These are phyloP conservation scores for Rhagonycha lutea DNA, from an alignment of 2,888 invertebrate species.

Conservation along the genomic window DNA sequence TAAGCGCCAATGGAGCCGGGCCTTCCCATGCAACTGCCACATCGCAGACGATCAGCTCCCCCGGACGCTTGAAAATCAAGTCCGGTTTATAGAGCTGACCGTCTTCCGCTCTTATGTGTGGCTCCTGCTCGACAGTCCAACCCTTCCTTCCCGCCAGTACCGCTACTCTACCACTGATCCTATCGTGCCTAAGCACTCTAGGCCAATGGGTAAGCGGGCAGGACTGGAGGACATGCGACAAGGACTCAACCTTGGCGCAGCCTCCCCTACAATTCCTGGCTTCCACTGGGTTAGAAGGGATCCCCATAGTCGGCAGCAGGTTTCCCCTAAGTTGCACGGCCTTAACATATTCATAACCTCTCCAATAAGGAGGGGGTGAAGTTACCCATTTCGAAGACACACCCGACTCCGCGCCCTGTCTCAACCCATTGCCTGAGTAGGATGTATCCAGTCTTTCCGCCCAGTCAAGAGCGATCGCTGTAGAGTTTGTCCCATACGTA, in stretches of 20 bases:
- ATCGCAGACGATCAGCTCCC: too few relatives aligned
- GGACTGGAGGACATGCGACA: slow-evolving; percentile 36
- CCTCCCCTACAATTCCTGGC: too few relatives aligned
- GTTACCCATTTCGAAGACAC: slow-evolving; percentile 26
- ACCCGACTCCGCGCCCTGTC: neutral
- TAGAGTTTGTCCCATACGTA: too few relatives aligned
- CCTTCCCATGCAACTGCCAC: neutral
- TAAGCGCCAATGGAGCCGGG: neutral
- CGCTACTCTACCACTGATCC: slow-evolving; percentile 15
- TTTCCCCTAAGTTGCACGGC: slow-evolving; percentile 42
- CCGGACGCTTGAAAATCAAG: slow-evolving; percentile 10
- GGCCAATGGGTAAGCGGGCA: slow-evolving; percentile 33
- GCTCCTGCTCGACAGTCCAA: slow-evolving; percentile 31
- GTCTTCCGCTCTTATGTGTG: slow-evolving; percentile 28
- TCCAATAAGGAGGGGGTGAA: slow-evolving; percentile 36
- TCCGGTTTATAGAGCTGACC: slow-evolving; percentile 26
- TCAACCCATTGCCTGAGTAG: slow-evolving; percentile 29
- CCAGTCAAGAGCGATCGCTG: too few relatives aligned
- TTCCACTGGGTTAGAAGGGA: too few relatives aligned
- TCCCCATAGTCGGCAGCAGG: too few relatives aligned
- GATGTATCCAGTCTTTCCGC: slow-evolving; percentile 12
- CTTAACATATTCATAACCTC: slow-evolving; percentile 35
- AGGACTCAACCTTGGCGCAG: too few relatives aligned
- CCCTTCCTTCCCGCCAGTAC: slow-evolving; percentile 21
- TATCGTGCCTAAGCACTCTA: slow-evolving; percentile 27